phyloP scores from a whole-genome alignment of 1,140 invertebrate genomes.

The Drosophila virilis region DNA sequence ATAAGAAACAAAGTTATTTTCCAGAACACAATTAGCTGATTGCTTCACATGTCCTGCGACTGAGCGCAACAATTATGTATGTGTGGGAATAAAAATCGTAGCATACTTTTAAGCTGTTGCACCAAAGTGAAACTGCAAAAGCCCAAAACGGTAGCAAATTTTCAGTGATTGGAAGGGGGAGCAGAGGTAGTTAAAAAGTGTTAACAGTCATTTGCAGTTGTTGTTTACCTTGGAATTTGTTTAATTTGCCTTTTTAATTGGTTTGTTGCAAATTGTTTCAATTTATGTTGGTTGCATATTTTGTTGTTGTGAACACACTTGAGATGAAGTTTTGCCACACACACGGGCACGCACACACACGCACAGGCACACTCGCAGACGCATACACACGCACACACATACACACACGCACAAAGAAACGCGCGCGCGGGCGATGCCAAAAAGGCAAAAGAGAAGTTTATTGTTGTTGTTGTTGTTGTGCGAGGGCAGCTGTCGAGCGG shows the following conservation, averaged over 20 bases:
- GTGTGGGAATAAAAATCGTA: constrained; percentile 37
- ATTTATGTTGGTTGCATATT: constrained; percentile 25
- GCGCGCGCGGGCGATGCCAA: constrained; percentile 46
- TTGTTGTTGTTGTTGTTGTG: constrained; percentile 34
- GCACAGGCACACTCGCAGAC: constrained; percentile 42
- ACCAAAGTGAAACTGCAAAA: constrained; percentile 29
- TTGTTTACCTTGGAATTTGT: constrained; percentile 37
- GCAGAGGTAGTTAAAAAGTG: background rate
- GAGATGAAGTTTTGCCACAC: constrained; percentile 50
- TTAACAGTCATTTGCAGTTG: constrained; percentile 2
- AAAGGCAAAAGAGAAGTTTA: constrained; percentile 47
- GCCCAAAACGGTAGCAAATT: constrained; percentile 16
- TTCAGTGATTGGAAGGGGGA: too few relatives aligned
- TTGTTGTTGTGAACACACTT: constrained; percentile 68
- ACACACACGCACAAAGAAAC: constrained; percentile 40
- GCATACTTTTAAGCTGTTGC: constrained; percentile 76
- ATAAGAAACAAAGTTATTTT: too few relatives aligned
- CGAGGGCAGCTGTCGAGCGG: constrained; percentile 28
- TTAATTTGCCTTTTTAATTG: constrained; percentile 32
- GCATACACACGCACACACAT: constrained; percentile 24
- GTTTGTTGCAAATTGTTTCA: constrained; percentile 29
- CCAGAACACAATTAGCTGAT: too few relatives aligned
- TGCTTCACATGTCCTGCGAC: background rate
- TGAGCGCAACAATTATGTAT: constrained; percentile 44
- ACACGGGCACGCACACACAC: constrained; percentile 47